phyloP scores from a whole-genome alignment of 2,888 invertebrate genomes.

The Parnassius glacialis region DNA sequence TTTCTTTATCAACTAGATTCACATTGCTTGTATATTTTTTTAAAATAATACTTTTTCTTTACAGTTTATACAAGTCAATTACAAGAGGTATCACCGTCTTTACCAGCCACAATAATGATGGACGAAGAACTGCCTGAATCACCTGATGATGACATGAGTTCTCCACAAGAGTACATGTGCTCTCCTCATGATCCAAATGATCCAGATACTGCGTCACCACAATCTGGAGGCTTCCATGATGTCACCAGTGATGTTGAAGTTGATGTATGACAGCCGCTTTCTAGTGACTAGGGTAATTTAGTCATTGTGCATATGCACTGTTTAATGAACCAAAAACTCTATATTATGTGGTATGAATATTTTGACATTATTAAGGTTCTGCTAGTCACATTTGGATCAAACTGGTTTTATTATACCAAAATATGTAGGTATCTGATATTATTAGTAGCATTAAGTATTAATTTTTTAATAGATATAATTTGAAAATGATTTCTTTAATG shows the following conservation, averaged over 20 bases:
- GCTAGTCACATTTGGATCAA: slow-evolving; percentile 14
- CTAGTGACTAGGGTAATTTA: slow-evolving; percentile 50
- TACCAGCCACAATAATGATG: slow-evolving; percentile 79
- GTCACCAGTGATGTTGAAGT: slow-evolving; percentile 67
- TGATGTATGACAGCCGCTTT: slow-evolving; percentile 70
- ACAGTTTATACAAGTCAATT: slow-evolving; percentile 71
- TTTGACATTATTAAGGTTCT: slow-evolving; percentile 9
- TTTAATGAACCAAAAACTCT: slow-evolving; percentile 16
- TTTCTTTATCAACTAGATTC: no score
- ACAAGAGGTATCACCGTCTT: slow-evolving; percentile 69
- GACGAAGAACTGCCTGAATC: slow-evolving; percentile 65
- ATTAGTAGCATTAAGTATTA: background rate
- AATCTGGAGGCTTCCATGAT: slow-evolving; percentile 53
- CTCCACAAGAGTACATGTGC: slow-evolving; percentile 57
- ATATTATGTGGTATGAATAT: slow-evolving; percentile 9
- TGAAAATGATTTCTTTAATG: background rate
- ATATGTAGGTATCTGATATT: slow-evolving; percentile 4
- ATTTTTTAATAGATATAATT: background rate
- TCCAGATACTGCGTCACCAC: slow-evolving; percentile 49
- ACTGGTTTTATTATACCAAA: slow-evolving; percentile 15
- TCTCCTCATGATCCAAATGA: slow-evolving; percentile 46
- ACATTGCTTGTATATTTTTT: no score
- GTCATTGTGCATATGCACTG: slow-evolving; percentile 2
- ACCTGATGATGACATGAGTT: slow-evolving; percentile 61
- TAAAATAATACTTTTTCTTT: slow-evolving; percentile 35